A percentile compares a stretch with the other conserved stretches of the same genome.
Conservation (phyloP, 1,140 invertebrate species). For the Drosophila subpulchrella region DNA sequence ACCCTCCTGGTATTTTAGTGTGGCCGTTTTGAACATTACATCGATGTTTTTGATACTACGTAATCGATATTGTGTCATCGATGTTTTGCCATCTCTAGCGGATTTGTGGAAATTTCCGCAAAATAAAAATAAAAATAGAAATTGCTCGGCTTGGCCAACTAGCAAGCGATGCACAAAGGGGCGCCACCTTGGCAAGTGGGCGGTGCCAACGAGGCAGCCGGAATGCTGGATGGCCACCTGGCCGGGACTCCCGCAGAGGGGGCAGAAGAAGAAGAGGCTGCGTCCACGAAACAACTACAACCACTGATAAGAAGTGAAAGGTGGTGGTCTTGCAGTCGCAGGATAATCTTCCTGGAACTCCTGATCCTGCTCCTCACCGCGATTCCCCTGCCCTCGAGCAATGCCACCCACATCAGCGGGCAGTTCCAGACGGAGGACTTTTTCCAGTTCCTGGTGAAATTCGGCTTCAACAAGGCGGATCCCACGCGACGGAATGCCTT, state of each 20-base stretch:
- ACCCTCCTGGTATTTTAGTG: too few relatives aligned
- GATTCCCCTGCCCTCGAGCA: slow-evolving; percentile 13
- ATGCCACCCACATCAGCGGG: slow-evolving; percentile 84
- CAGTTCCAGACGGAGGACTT: slow-evolving; percentile 90
- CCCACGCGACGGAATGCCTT: slow-evolving; percentile 88
- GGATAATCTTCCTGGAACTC: slow-evolving; percentile 23
- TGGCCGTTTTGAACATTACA: too few relatives aligned
- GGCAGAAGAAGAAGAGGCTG: background rate
- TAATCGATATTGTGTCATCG: background rate
- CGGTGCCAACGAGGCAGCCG: slow-evolving; percentile 85
- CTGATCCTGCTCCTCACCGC: slow-evolving; percentile 14
- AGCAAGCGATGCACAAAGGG: slow-evolving; percentile 73
- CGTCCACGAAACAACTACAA: slow-evolving; percentile 19
- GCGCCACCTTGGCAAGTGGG: slow-evolving; percentile 70
- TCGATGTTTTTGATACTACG: too few relatives aligned
- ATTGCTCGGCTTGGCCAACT: slow-evolving; percentile 3
- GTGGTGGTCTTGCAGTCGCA: slow-evolving; percentile 39
- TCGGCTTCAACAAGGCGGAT: slow-evolving; percentile 98
- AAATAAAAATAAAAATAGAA: slow-evolving; percentile 61
- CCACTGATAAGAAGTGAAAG: slow-evolving; percentile 60
- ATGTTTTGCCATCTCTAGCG: background rate
- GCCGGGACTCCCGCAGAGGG: background rate
- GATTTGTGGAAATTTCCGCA: slow-evolving; percentile 65
- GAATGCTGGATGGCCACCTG: background rate
- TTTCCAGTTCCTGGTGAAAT: slow-evolving; percentile 96